Conservation (phyloP, 1,140 invertebrate species). For the Octopus bimaculoides region DNA sequence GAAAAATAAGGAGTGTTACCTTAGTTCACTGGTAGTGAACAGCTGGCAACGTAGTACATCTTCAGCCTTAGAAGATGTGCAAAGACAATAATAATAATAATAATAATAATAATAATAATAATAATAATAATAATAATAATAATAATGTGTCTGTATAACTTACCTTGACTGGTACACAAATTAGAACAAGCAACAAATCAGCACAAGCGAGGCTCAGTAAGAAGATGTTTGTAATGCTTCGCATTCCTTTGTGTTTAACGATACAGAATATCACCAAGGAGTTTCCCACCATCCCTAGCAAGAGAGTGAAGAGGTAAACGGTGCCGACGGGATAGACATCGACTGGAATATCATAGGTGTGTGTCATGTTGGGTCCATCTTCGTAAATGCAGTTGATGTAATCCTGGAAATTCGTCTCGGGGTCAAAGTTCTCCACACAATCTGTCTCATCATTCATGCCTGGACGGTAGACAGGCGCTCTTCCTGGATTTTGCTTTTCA, state of each 20-base stretch:
- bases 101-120: too few species aligned
- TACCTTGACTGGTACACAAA: conserved; percentile 74
- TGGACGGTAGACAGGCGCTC: not conserved
- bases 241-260: conserved; percentile 57
- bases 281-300: conserved; percentile 65
- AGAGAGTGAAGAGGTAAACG: conserved; percentile 64
- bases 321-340: conserved; percentile 60
- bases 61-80: too few species aligned
- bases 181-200: conserved; percentile 68
- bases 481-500: not conserved
- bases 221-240: conserved; percentile 69
- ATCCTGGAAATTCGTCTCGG: conserved; percentile 46
- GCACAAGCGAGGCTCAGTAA: conserved; percentile 68
- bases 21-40: too few species aligned
- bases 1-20: too few species aligned
- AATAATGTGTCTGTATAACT: conserved; percentile 24
- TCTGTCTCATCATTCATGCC: not conserved
- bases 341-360: conserved; percentile 56
- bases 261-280: conserved; percentile 62
- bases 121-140: too few species aligned
- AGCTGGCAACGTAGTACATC: too few species aligned
- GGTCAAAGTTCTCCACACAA: not conserved
- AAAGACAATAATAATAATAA: too few species aligned
- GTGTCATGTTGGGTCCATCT: conserved; percentile 28
- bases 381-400: conserved; percentile 45